Evolutionary conservation across 2,797 vertebrate species (phyloP), one percentile per base, ranked within the genome.

Genomic region (Clarias pachynema): DNA sequence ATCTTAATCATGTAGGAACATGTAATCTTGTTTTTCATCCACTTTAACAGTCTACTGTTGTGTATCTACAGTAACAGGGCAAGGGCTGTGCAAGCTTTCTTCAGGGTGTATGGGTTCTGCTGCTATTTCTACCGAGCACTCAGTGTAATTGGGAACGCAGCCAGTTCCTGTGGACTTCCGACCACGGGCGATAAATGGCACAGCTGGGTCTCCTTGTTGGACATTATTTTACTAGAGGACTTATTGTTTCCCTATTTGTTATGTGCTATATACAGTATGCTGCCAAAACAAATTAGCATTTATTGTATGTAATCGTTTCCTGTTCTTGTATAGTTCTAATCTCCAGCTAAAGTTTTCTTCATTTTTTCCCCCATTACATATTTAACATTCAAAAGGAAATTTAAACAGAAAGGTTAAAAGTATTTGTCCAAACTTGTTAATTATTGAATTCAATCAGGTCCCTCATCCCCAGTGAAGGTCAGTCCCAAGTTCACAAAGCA

Each of bases 161-260:
- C 72, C 79, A 69, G 70, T 59, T 82, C 70, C 84, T 65, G 69
- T 86, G 53, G 79, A 82, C 53, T 82, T 82, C 79, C 53, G 79
- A 69, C 70, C 53, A 59, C 40, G n/a, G n/a, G 31, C 69, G 56
- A 80, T 63, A 85, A 73, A 85, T 81, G 69, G 60, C 78, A 74
- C 69, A 81, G 69, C 44, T 85, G 68, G 78, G 84, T 85, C 60
- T 82, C 15, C 70, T 77, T 57, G 62, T 66, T 75, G 40, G 62
- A 29, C 66, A 53, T n/a, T 40, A 40, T 59, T 78, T 79, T 62
- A 79, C 83, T 40, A 24, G 34, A 79, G 26, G 60, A 53, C 44
- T 85, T 24, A 31, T 49, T 77, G 63, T 85, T 79, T 37, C 6
- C 22, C 29, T 81, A 44, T 85, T 80, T 83, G 57, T 83, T 70